Base-by-base conservation (phyloP, 1,140 invertebrate species). In the Leptinotarsa defecta region DNA sequence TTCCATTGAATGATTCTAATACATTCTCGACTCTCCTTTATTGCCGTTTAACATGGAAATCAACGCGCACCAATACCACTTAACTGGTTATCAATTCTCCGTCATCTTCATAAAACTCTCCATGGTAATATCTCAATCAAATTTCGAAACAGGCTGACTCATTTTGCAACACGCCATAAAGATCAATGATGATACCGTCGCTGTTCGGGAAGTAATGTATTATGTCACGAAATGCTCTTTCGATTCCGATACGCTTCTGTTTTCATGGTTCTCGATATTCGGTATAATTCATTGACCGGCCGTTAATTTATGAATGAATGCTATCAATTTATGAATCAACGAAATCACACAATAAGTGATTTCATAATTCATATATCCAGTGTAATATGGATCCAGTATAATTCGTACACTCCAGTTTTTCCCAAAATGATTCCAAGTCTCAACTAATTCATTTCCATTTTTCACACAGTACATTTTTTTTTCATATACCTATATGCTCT, bases 21-120 rank as follows among this genome's bases (percentile, higher is more conserved):
- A 68, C 75, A 49, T 77, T 77, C 65, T 74, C 57, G 71, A 72
- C 73, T 76, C 72, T 70, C 68, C 61, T 78, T 78, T 78, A 78
- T 78, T 70, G 74, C 74, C 74, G 64, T 75, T 78, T 75, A 78
- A 78, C 77, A 78, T 78, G 77, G 71, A 78, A 75, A 75, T 78
- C 77, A 67, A 69, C 34, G 69, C 71, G 61, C 61, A 72, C 71
- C 48, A 52, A 71, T 70, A 75, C 74, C 61, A 75, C 70, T 78
- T 73, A 75, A 64, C 27, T 65, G 68, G 43, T 61, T 77, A 77
- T 77, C 76, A 73, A 65, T 69, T 61, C 67, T 20, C 73, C 73
- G 74, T 74, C 73, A 73, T 77, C 69, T 71, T 74, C 67, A 68
- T 72, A 72, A 67, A 71, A 63, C 71, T 77, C 67, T 77, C 69